Conservation (phyloP, 2,888 invertebrate genomes). For the Hylaea fasciaria region DNA sequence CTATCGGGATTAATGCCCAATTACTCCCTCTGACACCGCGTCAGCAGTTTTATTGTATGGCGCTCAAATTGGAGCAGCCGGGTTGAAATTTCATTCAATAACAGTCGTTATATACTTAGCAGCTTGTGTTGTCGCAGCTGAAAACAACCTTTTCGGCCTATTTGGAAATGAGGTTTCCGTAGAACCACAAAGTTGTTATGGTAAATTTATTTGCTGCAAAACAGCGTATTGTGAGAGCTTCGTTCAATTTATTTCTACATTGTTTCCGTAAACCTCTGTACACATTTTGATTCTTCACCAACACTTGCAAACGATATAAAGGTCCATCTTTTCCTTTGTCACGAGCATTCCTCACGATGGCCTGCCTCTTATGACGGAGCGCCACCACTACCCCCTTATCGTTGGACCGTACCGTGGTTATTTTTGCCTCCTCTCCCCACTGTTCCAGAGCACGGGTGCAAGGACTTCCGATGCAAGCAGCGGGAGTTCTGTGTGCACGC, state of each 20-base stretch:
- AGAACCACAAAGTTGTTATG: no score
- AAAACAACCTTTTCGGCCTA: background rate
- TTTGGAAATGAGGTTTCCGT: no score
- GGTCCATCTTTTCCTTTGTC: slow-evolving; percentile 11
- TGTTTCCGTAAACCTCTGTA: background rate
- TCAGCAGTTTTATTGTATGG: slow-evolving; percentile 56
- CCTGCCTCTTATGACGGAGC: slow-evolving; percentile 15
- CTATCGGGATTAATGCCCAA: slow-evolving; percentile 54
- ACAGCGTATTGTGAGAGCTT: no score
- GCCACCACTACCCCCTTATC: background rate
- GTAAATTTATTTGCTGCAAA: no score
- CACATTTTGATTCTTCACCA: background rate
- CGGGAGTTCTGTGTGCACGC: slow-evolving; percentile 96
- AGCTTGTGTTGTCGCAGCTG: slow-evolving; percentile 9
- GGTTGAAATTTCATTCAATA: slow-evolving; percentile 29
- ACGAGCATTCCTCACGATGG: slow-evolving; percentile 21
- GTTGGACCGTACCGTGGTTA: slow-evolving; percentile 42
- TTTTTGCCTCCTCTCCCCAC: slow-evolving; percentile 50
- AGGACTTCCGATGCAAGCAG: slow-evolving; percentile 94
- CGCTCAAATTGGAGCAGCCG: slow-evolving; percentile 25
- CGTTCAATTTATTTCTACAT: no score
- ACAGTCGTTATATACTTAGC: slow-evolving; percentile 12
- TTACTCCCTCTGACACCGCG: slow-evolving; percentile 46
- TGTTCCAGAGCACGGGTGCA: slow-evolving; percentile 92
- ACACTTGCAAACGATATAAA: background rate